Evolutionary conservation across 2,888 invertebrate genomes (phyloP), one percentile per base, ranked within the genome.

Genomic region (Criorhina ranunculi): DNA sequence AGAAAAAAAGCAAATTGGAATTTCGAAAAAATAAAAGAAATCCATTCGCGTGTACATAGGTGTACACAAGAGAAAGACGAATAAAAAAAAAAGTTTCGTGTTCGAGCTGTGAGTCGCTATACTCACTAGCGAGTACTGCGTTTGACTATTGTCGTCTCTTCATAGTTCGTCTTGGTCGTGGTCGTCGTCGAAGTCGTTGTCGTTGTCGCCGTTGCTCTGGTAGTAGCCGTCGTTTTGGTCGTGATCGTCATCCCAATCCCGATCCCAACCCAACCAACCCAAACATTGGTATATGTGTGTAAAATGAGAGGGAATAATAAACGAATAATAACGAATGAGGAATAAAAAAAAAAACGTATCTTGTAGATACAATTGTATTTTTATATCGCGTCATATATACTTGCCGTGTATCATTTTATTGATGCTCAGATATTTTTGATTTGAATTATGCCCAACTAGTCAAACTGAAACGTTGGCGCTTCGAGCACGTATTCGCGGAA

Each of bases 381-480:
- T 85, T 85, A 85, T 85, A 85, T 80, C 85, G 75, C 80, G 80
- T 64, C 80, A 85, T 85, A 80, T 75, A 79, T 59, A 75, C 75
- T 66, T 77, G 86, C 69, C 86, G 80, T 86, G 86, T 86, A 86
- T 86, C 86, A 83, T 91, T 91, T 91, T 91, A 91, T 90, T 91
- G 90, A 91, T 91, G 91, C 91, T 91, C 90, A 89, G 91, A 90
- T 90, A 91, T 89, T 89, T 90, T 88, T 88, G 89, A 90, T 91
- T 91, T 91, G 91, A 91, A 91, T 91, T 91, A 91, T 91, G 90
- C 88, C 90, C 90, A 89, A 91, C 89, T 91, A 92, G 92, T 92
- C 92, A 92, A 92, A 92, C 90, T 90, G 90, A 91, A 91, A 91
- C 92, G 90, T 91, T 92, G 92, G 92, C 92, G 92, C 91, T 91